Percentiles rank a stretch among this genome's conserved stretches.
These are phyloP conservation scores for Enteromius trimaculatus DNA, from an alignment of 2,797 vertebrate species.

Conservation along the genomic window DNA sequence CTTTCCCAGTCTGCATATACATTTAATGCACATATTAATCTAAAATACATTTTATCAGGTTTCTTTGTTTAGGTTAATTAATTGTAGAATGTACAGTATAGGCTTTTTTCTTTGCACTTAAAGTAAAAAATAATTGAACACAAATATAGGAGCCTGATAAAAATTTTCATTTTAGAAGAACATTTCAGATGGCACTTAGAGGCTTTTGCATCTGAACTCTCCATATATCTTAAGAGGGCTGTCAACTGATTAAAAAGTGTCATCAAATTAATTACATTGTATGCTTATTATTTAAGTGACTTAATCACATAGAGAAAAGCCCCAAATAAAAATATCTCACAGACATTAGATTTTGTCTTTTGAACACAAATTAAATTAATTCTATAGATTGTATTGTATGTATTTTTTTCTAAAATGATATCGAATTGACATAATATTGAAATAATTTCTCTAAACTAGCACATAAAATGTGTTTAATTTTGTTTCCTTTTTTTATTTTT, in stretches of 20 bases:
- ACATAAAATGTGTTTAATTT: not conserved
- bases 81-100: too few species aligned
- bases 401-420: not conserved
- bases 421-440: not conserved
- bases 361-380: not conserved
- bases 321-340: not conserved
- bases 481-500: slow-evolving; percentile 57
- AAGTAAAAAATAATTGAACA: too few species aligned
- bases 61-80: too few species aligned
- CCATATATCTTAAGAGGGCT: not conserved
- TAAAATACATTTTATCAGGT: too few species aligned
- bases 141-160: too few species aligned
- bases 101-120: too few species aligned
- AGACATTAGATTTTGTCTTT: not conserved
- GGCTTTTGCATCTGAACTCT: too few species aligned
- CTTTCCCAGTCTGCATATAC: not conserved
- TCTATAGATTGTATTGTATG: not conserved
- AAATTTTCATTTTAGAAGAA: too few species aligned
- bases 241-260: slow-evolving; percentile 17
- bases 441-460: not conserved
- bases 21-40: too few species aligned
- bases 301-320: not conserved
- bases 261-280: not conserved
- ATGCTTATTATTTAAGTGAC: not conserved
- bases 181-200: too few species aligned